Evolutionary conservation across 2,797 vertebrate species (phyloP), one percentile per base, ranked within the genome.

Genomic region (Euthynnus affinis): DNA sequence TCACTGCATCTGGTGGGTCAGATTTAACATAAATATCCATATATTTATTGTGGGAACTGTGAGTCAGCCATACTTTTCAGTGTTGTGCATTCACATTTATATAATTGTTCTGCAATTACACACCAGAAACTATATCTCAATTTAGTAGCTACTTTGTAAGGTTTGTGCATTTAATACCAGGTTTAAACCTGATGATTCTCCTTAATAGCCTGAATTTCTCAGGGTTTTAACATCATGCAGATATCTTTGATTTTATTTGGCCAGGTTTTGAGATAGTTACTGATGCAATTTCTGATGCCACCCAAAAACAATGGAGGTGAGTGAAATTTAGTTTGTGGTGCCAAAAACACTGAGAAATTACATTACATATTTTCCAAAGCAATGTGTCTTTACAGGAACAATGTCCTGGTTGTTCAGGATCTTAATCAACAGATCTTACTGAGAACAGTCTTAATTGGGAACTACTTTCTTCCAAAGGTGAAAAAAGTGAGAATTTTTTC

Each of bases 1-100:
- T 73, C 92, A 94, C 77, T 94, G 91, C 40, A 82, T 95, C 88
- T 95, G 94, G 94, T 95, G 90, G 83, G 93, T 92, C 58, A 62
- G 48, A 72, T 44, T 60, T 49, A 49, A 80, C 12, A 22, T 9
- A 10, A 4, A n/a, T 18, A 17, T 40, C 18, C 42, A 20, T 12
- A 55, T 48, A 48, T 62, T 37, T 51, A 18, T 18, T 58, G 23
- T 8, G 20, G 61, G 4, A 7, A 59, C n/a, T 23, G 13, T 25
- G 23, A 69, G 18, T 56, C 18, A 20, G 44, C 32, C 20, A 25
- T 17, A 25, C 8, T 17, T 46, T 40, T 56, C 6, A 48, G 13
- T 63, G 22, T 27, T 29, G 12, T 61, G 7, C 37, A 34, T 53
- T 76, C 13, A 52, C 17, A 63, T 20, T 62, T 52, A 61, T 2